phyloP scores from a whole-genome alignment of 2,888 invertebrate species.

The Cheilosia grossa region DNA sequence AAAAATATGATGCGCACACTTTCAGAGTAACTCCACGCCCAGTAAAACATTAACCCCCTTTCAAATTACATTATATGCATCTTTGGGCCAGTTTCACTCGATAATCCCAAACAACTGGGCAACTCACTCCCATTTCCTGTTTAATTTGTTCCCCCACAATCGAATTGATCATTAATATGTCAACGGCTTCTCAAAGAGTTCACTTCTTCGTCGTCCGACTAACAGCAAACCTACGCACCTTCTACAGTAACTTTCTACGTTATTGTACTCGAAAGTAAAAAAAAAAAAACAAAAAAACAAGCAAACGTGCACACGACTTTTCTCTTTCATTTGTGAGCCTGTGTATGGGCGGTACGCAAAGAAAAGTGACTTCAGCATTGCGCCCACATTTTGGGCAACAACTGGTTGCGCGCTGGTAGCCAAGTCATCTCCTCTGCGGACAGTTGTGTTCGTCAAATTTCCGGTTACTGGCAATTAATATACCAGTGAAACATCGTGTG shows the following conservation, averaged over 20 bases:
- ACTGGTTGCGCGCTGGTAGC: slow-evolving; percentile 33
- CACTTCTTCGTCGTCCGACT: neutral
- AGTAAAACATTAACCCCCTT: too few relatives aligned
- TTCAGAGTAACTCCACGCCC: too few relatives aligned
- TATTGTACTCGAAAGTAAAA: slow-evolving; percentile 2
- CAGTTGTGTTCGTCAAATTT: slow-evolving; percentile 39
- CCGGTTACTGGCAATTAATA: slow-evolving; percentile 40
- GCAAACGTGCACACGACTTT: neutral
- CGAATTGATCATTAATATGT: slow-evolving; percentile 20
- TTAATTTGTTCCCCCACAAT: neutral
- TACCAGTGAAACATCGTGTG: slow-evolving; percentile 31
- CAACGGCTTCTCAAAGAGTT: slow-evolving; percentile 33
- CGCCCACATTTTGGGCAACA: slow-evolving; percentile 49
- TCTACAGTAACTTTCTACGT: slow-evolving; percentile 21
- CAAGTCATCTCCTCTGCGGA: neutral
- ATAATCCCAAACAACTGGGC: neutral
- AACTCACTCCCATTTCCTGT: slow-evolving; percentile 3
- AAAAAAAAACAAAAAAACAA: neutral
- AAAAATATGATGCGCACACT: too few relatives aligned
- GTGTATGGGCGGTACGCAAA: slow-evolving; percentile 22
- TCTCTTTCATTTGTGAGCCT: slow-evolving; percentile 9
- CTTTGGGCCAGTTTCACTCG: too few relatives aligned
- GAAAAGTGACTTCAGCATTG: neutral
- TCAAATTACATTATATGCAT: too few relatives aligned
- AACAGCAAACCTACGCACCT: slow-evolving; percentile 5